Base-by-base conservation (phyloP, 2,888 invertebrate genomes). In the Drosophila neotestacea region DNA sequence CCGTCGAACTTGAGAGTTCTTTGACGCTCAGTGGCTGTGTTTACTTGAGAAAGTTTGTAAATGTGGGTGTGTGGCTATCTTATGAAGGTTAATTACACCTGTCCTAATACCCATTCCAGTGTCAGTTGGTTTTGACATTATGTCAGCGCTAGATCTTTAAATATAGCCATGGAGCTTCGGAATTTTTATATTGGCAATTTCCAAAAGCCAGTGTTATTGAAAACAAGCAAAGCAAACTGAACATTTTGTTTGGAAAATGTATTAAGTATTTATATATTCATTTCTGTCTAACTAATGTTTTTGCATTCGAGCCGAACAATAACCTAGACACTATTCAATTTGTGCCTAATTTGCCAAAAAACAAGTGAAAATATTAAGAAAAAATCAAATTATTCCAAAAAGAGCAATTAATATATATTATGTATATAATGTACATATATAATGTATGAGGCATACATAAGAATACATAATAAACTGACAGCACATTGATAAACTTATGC, bases 41-140 rank as follows among this genome's bases (percentile, higher is more conserved):
- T 55, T 30, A 38, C 28, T 9, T 13, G n/a, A 39, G 6, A 7
- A 9, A 36, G 4, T 16, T 16, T 16, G 16, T 13, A 10, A 13
- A 42, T 39, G 27, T 63, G 36, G 39, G 46, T 54, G 27, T 38
- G 13, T 13, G 41, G 58, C 46, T 36, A 28, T 51, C 32, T 30
- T 16, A 34, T 55, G 69, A 87, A 85, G 84, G 84, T 72, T 76
- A 89, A 81, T 87, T 81, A 81, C 70, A 89, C 87, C 84, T 89
- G 87, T 67, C 63, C 50, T 44, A 56, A 28, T 41, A 51, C 39
- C 61, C 30, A 65, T 55, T 70, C 65, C 78, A 86, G 72, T 81
- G 81, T 48, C 81, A 87, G 73, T 88, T 77, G 61, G 58, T 50
- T 50, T 73, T 60, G 71, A 81, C 89, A 88, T 62, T 34, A 66